Conservation (phyloP, 2,797 vertebrate species). For the Fratercula arctica region DNA sequence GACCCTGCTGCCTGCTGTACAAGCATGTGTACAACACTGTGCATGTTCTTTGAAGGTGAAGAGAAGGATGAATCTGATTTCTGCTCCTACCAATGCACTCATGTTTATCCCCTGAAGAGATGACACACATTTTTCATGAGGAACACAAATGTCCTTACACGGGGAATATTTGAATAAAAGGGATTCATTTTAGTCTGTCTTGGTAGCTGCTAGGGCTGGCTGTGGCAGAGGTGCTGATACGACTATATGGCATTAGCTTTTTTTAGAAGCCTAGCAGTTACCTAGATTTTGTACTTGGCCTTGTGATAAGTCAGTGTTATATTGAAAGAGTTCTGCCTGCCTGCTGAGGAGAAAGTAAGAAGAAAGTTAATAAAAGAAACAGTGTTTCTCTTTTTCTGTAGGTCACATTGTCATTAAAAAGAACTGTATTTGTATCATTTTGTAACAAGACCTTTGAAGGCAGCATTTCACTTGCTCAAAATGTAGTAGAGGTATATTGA, state of each 20-base stretch:
- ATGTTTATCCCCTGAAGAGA: neutral
- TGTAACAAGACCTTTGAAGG: slow-evolving; percentile 9
- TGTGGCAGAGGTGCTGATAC: neutral
- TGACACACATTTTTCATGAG: neutral
- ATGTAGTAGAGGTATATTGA: neutral
- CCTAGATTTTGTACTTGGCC: neutral
- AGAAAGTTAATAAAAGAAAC: neutral
- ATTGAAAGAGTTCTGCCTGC: neutral
- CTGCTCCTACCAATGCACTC: neutral
- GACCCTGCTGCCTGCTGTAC: neutral
- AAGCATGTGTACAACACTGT: neutral
- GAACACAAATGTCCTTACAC: neutral
- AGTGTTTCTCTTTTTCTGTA: neutral
- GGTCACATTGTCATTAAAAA: neutral
- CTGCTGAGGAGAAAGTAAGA: neutral
- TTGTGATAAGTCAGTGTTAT: neutral
- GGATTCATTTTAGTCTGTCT: neutral
- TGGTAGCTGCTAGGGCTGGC: neutral
- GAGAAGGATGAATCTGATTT: neutral
- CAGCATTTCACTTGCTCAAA: neutral
- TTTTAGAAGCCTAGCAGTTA: neutral
- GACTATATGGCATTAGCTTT: neutral
- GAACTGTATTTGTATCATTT: neutral
- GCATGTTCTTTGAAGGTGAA: neutral
- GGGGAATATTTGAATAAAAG: neutral